phyloP scores from a whole-genome alignment of 2,797 vertebrate species.

The Crypturellus tataupa region DNA sequence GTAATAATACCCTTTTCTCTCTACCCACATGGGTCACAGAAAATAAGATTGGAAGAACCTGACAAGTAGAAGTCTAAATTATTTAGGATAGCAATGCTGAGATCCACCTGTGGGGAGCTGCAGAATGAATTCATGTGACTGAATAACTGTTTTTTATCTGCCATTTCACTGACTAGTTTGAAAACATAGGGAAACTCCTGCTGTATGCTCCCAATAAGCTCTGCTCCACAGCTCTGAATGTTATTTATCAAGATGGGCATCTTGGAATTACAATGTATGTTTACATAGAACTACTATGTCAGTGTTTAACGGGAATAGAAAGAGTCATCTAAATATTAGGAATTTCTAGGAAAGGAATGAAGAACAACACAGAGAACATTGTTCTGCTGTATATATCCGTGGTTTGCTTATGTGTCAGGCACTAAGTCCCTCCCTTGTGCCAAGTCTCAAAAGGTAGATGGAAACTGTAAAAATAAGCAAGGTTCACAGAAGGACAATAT shows the following conservation, averaged over 20 bases:
- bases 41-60: background rate
- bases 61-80: slow-evolving; percentile 2
- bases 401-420: background rate
- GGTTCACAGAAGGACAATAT: background rate
- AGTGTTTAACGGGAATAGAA: slow-evolving; percentile 4
- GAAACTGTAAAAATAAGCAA: background rate
- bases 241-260: background rate
- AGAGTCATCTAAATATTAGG: background rate
- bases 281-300: slow-evolving; percentile 1
- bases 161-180: background rate
- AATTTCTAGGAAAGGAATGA: background rate
- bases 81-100: background rate
- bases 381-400: background rate
- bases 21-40: background rate
- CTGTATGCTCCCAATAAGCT: background rate
- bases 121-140: background rate
- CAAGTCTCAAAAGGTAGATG: background rate
- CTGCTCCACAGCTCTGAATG: background rate
- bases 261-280: background rate
- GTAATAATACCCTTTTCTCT: background rate
- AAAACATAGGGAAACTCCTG: background rate
- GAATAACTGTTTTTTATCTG: background rate
- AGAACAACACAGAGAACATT: background rate
- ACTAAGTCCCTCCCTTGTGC: background rate
- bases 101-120: background rate